phyloP scores from a whole-genome alignment of 2,888 invertebrate genomes.

The Unio pictorum region DNA sequence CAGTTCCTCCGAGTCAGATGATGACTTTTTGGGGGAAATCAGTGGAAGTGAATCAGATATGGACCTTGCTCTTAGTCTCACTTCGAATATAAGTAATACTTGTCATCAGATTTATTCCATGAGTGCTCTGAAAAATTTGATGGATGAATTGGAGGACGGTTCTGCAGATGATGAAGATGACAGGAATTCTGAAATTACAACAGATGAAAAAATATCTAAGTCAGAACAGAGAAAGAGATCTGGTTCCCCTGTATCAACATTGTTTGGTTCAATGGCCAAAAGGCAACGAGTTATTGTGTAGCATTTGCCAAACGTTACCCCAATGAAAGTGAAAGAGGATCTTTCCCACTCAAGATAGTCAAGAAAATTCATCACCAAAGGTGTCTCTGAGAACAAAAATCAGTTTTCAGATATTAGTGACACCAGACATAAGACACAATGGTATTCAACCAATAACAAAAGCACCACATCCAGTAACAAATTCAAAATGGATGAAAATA shows the following conservation, averaged over 20 bases:
- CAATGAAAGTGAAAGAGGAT: conserved; percentile 7
- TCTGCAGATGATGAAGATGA: conserved; percentile 24
- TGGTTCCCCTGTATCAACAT: too few species aligned
- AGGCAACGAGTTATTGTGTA: too few species aligned
- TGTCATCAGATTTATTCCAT: conserved; percentile 15
- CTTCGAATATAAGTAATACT: conserved; percentile 16
- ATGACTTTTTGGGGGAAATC: background rate
- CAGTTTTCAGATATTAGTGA: background rate
- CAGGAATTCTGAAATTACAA: too few species aligned
- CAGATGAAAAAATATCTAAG: too few species aligned
- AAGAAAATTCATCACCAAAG: conserved; percentile 1
- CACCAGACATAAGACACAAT: conserved; percentile 1
- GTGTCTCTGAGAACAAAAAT: background rate
- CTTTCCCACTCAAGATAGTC: conserved; percentile 5
- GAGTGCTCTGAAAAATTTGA: conserved; percentile 28
- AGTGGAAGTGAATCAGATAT: conserved; percentile 10
- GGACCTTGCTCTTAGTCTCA: conserved; percentile 4
- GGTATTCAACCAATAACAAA: conserved; percentile 3
- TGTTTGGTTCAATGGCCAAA: too few species aligned
- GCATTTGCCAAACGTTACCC: background rate
- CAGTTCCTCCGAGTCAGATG: conserved; percentile 13
- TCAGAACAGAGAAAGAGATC: too few species aligned
- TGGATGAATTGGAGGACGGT: conserved; percentile 25
- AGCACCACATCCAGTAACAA: background rate
- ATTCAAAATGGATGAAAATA: background rate